Evolutionary conservation across 2,113 vertebrate genomes (phyloP).

Genomic region (Saguinus midas): DNA sequence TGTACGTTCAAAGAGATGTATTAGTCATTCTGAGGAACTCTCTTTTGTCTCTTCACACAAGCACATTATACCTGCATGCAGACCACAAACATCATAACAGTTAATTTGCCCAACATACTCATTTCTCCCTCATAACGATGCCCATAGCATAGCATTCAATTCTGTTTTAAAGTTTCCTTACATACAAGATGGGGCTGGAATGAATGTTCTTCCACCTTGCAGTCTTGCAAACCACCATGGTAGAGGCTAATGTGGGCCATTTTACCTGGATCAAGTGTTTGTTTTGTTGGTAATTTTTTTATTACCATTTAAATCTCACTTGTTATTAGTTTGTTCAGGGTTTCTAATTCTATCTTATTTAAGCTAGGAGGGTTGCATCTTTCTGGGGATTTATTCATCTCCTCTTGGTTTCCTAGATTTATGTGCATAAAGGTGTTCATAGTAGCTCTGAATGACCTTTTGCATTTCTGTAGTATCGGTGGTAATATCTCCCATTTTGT

Average conservation of each 20-base stretch:
- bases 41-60: conserved; percentile 34
- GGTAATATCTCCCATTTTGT: too few species aligned
- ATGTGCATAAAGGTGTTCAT: too few species aligned
- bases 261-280: background rate
- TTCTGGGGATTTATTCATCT: too few species aligned
- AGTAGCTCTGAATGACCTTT: too few species aligned
- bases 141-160: background rate
- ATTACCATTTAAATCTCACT: too few species aligned
- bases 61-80: background rate
- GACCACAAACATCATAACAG: background rate
- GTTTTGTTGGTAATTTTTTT: too few species aligned
- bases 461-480: too few species aligned
- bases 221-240: background rate
- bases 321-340: too few species aligned
- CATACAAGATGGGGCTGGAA: background rate
- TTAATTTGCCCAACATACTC: background rate
- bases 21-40: conserved; percentile 55
- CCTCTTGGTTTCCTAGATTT: too few species aligned
- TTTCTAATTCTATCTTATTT: too few species aligned
- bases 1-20: background rate
- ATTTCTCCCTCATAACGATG: conserved; percentile 13
- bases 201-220: background rate
- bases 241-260: rapidly evolving
- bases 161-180: background rate
- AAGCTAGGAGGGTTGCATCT: too few species aligned